Conservation (phyloP, 2,888 invertebrate genomes). For the Erpobdella octoculata region DNA sequence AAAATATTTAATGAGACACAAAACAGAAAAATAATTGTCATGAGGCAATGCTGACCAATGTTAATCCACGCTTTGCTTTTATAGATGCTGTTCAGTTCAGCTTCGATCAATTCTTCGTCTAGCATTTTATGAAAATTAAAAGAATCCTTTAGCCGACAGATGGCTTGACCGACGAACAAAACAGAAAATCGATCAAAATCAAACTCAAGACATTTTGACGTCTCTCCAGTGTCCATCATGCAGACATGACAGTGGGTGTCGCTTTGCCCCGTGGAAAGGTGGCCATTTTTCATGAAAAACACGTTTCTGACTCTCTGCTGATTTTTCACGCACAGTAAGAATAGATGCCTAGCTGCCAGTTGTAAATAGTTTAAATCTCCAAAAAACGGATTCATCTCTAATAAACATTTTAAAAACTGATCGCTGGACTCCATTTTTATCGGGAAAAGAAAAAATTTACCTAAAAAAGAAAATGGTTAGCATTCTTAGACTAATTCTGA, state of each 20-base stretch:
- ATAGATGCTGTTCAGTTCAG: constrained; percentile 7
- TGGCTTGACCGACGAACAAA: constrained; percentile 8
- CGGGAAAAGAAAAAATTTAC: too few species aligned
- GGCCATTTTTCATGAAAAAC: neutral
- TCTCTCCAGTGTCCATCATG: neutral
- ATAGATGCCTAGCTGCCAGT: neutral
- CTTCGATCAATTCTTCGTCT: neutral
- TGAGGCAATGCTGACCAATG: neutral
- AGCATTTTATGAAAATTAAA: constrained; percentile 6
- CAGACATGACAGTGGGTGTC: too few species aligned
- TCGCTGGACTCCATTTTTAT: too few species aligned
- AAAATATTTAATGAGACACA: neutral
- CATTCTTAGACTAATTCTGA: too few species aligned
- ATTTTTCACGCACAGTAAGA: neutral
- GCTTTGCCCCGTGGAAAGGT: neutral
- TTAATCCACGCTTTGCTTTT: neutral
- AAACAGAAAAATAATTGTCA: neutral
- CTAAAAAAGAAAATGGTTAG: too few species aligned
- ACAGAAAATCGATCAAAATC: constrained; percentile 9
- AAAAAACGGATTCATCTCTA: constrained; percentile 1
- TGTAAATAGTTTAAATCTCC: neutral
- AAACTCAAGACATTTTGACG: neutral
- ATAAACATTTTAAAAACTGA: neutral
- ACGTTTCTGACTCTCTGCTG: neutral
- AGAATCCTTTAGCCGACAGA: neutral